Conservation (phyloP, 2,888 invertebrate species). For the Gisinianus flammeolus region DNA sequence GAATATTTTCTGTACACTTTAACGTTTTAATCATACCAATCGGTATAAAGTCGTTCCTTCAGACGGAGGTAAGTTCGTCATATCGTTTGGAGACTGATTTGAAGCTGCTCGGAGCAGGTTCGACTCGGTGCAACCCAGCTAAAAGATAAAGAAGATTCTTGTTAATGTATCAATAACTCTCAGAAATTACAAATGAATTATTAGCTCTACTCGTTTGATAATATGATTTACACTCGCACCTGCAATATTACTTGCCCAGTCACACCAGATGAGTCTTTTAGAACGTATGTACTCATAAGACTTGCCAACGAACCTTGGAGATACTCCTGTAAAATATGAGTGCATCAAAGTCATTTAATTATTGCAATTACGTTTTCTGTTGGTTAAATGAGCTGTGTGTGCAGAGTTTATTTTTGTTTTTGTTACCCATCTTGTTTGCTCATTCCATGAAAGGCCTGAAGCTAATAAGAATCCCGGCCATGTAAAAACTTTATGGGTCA, state of each 20-base stretch:
- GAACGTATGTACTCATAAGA: constrained; percentile 66
- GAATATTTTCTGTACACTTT: too few species aligned
- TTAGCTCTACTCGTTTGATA: too few species aligned
- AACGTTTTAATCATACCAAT: too few species aligned
- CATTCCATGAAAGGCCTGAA: constrained; percentile 69
- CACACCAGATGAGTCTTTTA: constrained; percentile 64
- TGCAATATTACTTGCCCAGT: constrained; percentile 66
- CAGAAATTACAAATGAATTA: background rate
- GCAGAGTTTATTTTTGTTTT: too few species aligned
- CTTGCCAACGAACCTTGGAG: constrained; percentile 65
- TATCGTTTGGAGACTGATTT: constrained; percentile 64
- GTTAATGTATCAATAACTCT: too few species aligned
- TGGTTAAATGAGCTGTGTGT: too few species aligned
- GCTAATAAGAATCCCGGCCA: constrained; percentile 68
- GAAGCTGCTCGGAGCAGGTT: constrained; percentile 65
- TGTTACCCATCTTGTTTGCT: constrained; percentile 63
- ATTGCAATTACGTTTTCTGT: background rate
- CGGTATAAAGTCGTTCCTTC: constrained; percentile 68
- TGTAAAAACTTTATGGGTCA: constrained; percentile 68
- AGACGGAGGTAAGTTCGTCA: constrained; percentile 65
- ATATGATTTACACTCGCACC: constrained; percentile 21
- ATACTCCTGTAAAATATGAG: constrained; percentile 62
- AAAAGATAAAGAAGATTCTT: too few species aligned
- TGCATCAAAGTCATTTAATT: background rate
- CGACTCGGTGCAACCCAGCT: constrained; percentile 68